These are phyloP conservation scores for Rhagonycha lutea DNA, from an alignment of 2,888 invertebrate genomes.

Conservation along the genomic window DNA sequence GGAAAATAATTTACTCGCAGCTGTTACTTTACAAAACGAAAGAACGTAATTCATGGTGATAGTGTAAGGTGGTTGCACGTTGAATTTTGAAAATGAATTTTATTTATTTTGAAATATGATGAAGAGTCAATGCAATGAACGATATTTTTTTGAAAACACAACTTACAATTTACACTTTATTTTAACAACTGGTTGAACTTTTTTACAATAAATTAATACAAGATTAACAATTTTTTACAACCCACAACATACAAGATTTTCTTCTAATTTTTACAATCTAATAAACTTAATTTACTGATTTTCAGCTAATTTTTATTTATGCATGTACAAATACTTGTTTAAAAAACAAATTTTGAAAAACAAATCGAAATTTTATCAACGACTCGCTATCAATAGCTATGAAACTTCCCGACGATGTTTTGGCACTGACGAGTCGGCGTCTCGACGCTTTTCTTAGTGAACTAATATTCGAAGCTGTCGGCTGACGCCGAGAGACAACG, in stretches of 20 bases:
- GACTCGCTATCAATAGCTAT: neutral
- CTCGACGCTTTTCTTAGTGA: conserved; percentile 21
- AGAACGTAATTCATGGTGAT: conserved; percentile 51
- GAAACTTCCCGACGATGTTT: conserved; percentile 10
- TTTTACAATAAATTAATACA: neutral
- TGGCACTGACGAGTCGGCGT: conserved; percentile 23
- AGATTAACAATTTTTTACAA: conserved; percentile 9
- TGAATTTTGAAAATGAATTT: neutral
- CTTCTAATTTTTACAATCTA: conserved; percentile 1
- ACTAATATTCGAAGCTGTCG: conserved; percentile 20
- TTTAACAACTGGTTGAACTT: conserved; percentile 10
- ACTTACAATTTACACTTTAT: conserved; percentile 22
- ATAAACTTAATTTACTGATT: neutral
- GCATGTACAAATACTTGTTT: neutral
- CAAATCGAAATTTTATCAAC: neutral
- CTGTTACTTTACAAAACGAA: conserved; percentile 79
- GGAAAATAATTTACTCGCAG: conserved; percentile 77
- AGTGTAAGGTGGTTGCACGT: neutral
- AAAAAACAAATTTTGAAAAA: conserved; percentile 6
- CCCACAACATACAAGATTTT: conserved; percentile 18
- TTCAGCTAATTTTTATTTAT: neutral
- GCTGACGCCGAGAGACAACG: conserved; percentile 20
- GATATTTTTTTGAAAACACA: neutral
- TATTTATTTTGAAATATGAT: neutral
- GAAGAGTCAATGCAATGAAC: neutral